These are phyloP conservation scores for Orthochromis malagaraziensis DNA, from an alignment of 2,113 vertebrate genomes.

Conservation along the genomic window DNA sequence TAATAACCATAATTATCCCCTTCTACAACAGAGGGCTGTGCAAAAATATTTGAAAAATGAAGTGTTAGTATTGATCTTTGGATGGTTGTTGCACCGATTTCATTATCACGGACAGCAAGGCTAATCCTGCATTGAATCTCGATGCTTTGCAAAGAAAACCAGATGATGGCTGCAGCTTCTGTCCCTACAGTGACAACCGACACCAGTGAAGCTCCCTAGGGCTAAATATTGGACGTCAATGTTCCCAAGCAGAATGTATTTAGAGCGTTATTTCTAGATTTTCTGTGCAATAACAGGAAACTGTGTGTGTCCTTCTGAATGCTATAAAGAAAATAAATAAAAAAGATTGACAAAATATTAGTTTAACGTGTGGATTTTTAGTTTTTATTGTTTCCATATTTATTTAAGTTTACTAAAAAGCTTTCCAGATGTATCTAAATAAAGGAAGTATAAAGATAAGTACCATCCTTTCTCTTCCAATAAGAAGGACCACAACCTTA, in stretches of 20 bases:
- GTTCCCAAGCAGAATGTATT: background rate
- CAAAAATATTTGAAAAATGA: background rate
- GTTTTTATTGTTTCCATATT: background rate
- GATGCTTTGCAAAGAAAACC: background rate
- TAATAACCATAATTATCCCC: background rate
- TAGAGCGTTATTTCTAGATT: background rate
- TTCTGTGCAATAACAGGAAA: background rate
- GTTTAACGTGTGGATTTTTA: background rate
- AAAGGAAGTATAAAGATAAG: background rate
- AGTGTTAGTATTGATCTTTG: background rate
- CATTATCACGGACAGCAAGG: background rate
- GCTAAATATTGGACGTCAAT: background rate
- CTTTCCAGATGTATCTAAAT: background rate
- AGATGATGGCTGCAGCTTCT: background rate
- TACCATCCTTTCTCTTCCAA: background rate
- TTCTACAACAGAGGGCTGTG: background rate
- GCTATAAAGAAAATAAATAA: background rate
- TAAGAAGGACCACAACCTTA: background rate
- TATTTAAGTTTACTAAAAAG: background rate
- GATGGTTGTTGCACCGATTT: background rate
- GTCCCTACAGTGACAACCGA: background rate
- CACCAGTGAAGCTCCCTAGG: background rate
- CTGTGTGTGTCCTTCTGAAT: background rate
- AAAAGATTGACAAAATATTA: background rate
- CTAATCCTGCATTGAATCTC: background rate